Evolutionary conservation across 2,888 invertebrate species (phyloP).

Genomic region (Ichneumoninae sp.): DNA sequence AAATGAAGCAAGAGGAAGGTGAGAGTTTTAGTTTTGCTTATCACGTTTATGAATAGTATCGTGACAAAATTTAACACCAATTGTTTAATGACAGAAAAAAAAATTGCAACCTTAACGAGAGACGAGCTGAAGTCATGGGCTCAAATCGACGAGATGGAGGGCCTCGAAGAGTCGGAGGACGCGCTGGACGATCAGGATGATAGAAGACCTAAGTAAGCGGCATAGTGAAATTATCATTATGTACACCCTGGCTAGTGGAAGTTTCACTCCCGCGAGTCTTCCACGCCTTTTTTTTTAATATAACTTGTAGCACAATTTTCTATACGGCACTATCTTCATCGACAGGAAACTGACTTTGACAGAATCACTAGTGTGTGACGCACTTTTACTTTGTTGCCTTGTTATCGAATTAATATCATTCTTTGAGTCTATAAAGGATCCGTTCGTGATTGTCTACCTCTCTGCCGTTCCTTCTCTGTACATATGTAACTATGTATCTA

Average conservation of each 20-base stretch:
- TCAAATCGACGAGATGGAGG: slow-evolving; percentile 86
- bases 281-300: slow-evolving; percentile 36
- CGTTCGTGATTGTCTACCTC: slow-evolving; percentile 57
- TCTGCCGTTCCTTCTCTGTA: slow-evolving; percentile 62
- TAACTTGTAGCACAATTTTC: slow-evolving; percentile 54
- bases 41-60: slow-evolving; percentile 2
- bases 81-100: slow-evolving; percentile 87
- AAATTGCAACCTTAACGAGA: slow-evolving; percentile 91
- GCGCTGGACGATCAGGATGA: slow-evolving; percentile 79
- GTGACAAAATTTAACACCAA: background rate
- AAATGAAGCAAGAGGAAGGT: slow-evolving; percentile 96
- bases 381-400: background rate
- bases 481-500: slow-evolving; percentile 69
- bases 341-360: slow-evolving; percentile 58
- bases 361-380: slow-evolving; percentile 6
- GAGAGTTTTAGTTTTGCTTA: slow-evolving; percentile 67
- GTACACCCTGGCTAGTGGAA: slow-evolving; percentile 52
- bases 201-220: slow-evolving; percentile 82
- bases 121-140: slow-evolving; percentile 87
- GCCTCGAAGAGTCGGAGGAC: slow-evolving; percentile 83
- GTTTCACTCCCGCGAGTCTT: slow-evolving; percentile 40
- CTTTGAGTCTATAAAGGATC: slow-evolving; percentile 34
- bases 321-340: slow-evolving; percentile 37
- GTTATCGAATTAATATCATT: slow-evolving; percentile 22
- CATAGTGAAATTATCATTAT: slow-evolving; percentile 60